Evolutionary conservation across 2,797 vertebrate genomes (phyloP).

Genomic region (Heliangelus exortis): DNA sequence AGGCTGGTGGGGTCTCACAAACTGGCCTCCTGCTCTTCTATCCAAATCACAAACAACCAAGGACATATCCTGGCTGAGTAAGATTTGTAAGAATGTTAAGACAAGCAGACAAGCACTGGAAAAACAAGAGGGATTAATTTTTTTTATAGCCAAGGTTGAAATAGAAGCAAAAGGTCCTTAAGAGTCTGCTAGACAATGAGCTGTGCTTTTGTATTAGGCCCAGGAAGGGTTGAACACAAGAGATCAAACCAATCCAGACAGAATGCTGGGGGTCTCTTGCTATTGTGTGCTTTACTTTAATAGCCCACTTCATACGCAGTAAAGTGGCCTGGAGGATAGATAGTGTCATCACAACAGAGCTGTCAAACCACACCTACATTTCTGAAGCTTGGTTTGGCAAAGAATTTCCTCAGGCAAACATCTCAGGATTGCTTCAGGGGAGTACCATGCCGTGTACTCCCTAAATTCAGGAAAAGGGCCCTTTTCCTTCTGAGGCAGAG

Average conservation of each 20-base stretch:
- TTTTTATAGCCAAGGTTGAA: constrained; percentile 33
- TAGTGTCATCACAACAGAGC: not conserved
- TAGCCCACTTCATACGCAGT: not conserved
- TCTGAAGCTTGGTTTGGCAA: not conserved
- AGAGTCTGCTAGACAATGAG: not conserved
- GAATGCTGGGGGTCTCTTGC: not conserved
- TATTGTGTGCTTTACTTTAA: not conserved
- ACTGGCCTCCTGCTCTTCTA: constrained; percentile 21
- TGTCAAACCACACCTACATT: not conserved
- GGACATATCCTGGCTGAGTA: not conserved
- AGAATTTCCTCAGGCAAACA: not conserved
- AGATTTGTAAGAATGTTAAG: not conserved
- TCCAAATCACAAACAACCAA: constrained; percentile 40
- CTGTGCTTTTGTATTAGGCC: not conserved
- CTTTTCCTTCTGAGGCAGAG: not conserved
- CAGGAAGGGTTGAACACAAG: not conserved
- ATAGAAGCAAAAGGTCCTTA: not conserved
- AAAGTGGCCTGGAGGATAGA: not conserved
- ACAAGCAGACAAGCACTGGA: not conserved
- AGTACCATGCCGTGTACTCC: not conserved
- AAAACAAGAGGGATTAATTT: constrained; percentile 5
- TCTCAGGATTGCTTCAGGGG: not conserved
- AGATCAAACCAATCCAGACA: not conserved
- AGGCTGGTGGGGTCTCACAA: constrained; percentile 38
- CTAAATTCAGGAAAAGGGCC: not conserved